Percentiles rank a stretch among this genome's conserved stretches.
phyloP scores from a whole-genome alignment of 2,113 vertebrate species.

The Indri indri region DNA sequence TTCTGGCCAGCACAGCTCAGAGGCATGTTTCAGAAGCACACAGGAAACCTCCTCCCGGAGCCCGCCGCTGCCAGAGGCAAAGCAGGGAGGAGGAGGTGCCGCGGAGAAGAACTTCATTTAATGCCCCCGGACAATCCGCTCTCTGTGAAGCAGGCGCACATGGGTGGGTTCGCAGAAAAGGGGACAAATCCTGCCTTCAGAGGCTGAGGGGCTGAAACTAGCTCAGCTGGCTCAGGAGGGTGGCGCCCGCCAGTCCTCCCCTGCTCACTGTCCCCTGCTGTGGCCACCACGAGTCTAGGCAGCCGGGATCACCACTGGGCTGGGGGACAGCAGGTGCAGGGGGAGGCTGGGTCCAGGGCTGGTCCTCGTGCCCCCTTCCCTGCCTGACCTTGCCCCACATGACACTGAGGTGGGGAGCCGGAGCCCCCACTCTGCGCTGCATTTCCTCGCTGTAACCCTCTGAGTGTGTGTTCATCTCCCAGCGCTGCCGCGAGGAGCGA shows the following conservation, averaged over 20 bases:
- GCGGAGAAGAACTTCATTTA: constrained; percentile 43
- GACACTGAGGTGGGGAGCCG: accelerated
- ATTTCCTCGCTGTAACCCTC: neutral
- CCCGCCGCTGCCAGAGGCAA: neutral
- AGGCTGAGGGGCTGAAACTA: neutral
- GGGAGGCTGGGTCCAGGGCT: neutral
- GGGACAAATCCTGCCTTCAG: constrained; percentile 72
- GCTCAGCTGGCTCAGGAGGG: constrained; percentile 52
- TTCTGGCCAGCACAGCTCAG: neutral
- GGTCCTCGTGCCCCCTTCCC: neutral
- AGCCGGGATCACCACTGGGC: neutral
- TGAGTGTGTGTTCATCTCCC: accelerated
- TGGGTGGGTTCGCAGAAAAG: neutral
- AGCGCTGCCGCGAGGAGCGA: accelerated
- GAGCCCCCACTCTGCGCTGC: neutral
- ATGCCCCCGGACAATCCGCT: constrained; percentile 32
- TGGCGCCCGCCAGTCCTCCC: neutral
- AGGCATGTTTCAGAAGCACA: neutral
- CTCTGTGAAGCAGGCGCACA: constrained; percentile 45
- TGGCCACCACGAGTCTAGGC: neutral
- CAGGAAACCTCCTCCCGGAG: neutral
- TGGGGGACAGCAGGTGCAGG: neutral
- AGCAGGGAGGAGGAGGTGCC: neutral
- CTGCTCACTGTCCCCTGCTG: neutral
- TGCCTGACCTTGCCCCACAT: neutral